Evolutionary conservation across 2,888 invertebrate species (phyloP), one percentile per base, ranked within the genome.

Genomic region (Epiperipatus broadwayi): DNA sequence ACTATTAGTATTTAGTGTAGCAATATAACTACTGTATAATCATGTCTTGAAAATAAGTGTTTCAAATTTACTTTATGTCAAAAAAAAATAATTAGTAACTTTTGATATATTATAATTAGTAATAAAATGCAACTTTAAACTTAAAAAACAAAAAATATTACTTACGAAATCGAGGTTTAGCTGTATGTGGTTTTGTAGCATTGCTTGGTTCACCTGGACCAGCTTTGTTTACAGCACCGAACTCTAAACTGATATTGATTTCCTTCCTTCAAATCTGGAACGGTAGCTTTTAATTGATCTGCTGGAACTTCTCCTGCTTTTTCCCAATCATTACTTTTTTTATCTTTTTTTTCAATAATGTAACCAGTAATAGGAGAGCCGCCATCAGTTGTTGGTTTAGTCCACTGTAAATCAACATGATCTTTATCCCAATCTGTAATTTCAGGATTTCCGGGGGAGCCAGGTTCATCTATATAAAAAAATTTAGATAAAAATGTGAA

Each of bases 381-480:
- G 39, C 93, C 93, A 56, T 95, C 93, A 49, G 64, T 76, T 44
- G 83, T 85, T 5, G 97, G 95, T 53, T 79, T 78, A 39, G 72
- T 71, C 93, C 95, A 97, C 57, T 78, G 81, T 41, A 87, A 68
- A 57, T 93, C 87, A 21, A 91, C 91, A 53, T 87, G 89, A 57
- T 89, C 84, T 52, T 76, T 79, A 63, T 95, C 93, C 87, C 89
- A 97, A 55, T 95, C 93, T 16, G 72, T 73, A 34, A 89, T 73
- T 59, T 91, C 81, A 35, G 91, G 83, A 52, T 75, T 72, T 47
- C 78, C 78, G 5, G 95, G 95, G 54, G 89, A 89, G 36, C 83
- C 78, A 35, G 95, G 85, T 60, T 84, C 85, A 61, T 85, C 87
- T 78, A 50, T n/a, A 54, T 49, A 53, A 36, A 35, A 41, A 41